phyloP scores from a whole-genome alignment of 2,797 vertebrate genomes.

The Danionella dracula region DNA sequence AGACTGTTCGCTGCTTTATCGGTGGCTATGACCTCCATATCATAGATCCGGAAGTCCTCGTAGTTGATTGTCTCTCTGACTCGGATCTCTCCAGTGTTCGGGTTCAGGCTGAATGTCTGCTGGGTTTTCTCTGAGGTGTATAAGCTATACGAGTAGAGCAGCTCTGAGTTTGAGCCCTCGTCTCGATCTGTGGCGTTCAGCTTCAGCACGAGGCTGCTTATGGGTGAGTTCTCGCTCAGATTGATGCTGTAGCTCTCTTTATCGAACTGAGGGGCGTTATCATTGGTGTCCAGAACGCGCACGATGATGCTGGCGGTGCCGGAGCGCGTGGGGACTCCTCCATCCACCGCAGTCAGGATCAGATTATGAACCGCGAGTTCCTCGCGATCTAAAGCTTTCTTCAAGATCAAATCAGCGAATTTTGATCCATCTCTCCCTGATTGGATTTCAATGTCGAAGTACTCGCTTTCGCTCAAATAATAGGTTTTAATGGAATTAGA shows the following conservation, averaged over 20 bases:
- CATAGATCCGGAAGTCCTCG: slow-evolving; percentile 71
- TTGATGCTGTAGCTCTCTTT: slow-evolving; percentile 38
- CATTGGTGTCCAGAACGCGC: slow-evolving; percentile 48
- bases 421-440: slow-evolving; percentile 45
- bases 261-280: slow-evolving; percentile 49
- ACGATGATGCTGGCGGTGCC: slow-evolving; percentile 47
- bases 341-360: slow-evolving; percentile 47
- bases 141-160: slow-evolving; percentile 59
- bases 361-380: slow-evolving; percentile 51
- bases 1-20: slow-evolving; percentile 65
- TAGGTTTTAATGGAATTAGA: slow-evolving; percentile 56
- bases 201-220: slow-evolving; percentile 65
- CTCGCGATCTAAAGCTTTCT: slow-evolving; percentile 59
- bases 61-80: slow-evolving; percentile 73
- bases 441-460: slow-evolving; percentile 61
- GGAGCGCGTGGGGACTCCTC: slow-evolving; percentile 41
- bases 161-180: slow-evolving; percentile 54
- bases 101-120: slow-evolving; percentile 57
- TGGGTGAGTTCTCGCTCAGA: slow-evolving; percentile 54
- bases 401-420: slow-evolving; percentile 58
- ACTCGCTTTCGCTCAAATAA: slow-evolving; percentile 52
- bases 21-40: slow-evolving; percentile 69
- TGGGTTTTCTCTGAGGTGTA: slow-evolving; percentile 69
- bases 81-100: slow-evolving; percentile 68
- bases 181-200: slow-evolving; percentile 67